Conservation (phyloP, 1,140 invertebrate species). For the Phymorhynchus buccinoides region DNA sequence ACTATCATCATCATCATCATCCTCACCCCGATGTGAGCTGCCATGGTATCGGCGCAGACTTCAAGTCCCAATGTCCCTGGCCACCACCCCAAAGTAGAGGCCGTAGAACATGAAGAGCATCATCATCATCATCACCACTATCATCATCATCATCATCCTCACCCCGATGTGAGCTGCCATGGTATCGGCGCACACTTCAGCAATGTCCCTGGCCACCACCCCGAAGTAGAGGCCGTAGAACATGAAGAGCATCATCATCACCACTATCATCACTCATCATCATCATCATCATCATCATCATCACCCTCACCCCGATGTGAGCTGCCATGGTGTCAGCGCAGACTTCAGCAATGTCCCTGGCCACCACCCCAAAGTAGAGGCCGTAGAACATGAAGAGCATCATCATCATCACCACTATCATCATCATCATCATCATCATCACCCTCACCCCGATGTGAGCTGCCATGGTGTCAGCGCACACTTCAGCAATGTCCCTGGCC, state of each 20-base stretch:
- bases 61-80: constrained; percentile 97
- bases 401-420: too few relatives aligned
- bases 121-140: too few relatives aligned
- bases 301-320: constrained; percentile 87
- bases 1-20: too few relatives aligned
- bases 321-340: constrained; percentile 97
- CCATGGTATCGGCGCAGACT: constrained; percentile 98
- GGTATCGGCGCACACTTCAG: constrained; percentile 97
- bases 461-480: constrained; percentile 98
- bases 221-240: constrained; percentile 99
- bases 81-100: constrained; percentile 97
- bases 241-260: constrained; percentile 86
- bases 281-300: too few relatives aligned
- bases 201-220: constrained; percentile 96
- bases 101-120: constrained; percentile 97
- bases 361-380: constrained; percentile 98
- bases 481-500: constrained; percentile 97
- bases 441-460: constrained; percentile 89
- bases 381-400: constrained; percentile 97
- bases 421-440: not conserved
- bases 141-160: constrained; percentile 63
- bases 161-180: constrained; percentile 97
- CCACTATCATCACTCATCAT: too few relatives aligned
- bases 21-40: constrained; percentile 92
- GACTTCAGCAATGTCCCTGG: constrained; percentile 97